Evolutionary conservation across 2,113 vertebrate species (phyloP), one percentile per base, ranked within the genome.

Genomic region (Strix uralensis): DNA sequence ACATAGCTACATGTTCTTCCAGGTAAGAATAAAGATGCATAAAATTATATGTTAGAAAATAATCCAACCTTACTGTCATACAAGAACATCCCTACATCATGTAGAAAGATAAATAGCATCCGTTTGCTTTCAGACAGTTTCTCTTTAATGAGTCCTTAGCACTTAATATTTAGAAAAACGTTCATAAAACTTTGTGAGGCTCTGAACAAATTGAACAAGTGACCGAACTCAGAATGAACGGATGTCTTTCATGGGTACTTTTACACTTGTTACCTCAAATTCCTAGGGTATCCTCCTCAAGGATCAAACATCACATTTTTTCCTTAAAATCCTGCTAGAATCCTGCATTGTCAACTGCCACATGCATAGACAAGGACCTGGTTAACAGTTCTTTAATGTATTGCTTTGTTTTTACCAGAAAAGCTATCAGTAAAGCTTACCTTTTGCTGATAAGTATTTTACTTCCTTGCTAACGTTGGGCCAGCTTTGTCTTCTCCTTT

Each of bases 261-360:
- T 51, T 81, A 30, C 32, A 49, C 23, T n/a, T 69, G 38, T 72
- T 86, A 40, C 9, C 54, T 72, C 29, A 61, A 1, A 40, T 77
- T 72, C 15, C 11, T 47, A 20, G 29, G 4, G 2, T 65, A 29
- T 63, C 13, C 44, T 82, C 54, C 38, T 38, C 8, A 65, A 77
- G 26, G 5, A 17, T 49, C 1, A 7, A 10, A 40, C 15, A 46
- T 86, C 63, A 40, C 8, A 3, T 4, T 70, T 52, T 26, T 17
- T 77, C 13, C 3, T 13, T 83, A 46, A 88, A 92, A 80, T 86
- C 49, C 5, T 86, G 25, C 36, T 65, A 15, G 63, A 88, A 57
- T 75, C 26, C 36, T 74, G 16, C 44, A 26, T 74, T 0, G 0
- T 58, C 11, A 58, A 22, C 38, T 73, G 20, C 23, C 4, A 0